Percentiles rank a stretch among this genome's conserved stretches.
Evolutionary conservation across 1,140 invertebrate species (phyloP).

Genomic region (Eciton burchellii): DNA sequence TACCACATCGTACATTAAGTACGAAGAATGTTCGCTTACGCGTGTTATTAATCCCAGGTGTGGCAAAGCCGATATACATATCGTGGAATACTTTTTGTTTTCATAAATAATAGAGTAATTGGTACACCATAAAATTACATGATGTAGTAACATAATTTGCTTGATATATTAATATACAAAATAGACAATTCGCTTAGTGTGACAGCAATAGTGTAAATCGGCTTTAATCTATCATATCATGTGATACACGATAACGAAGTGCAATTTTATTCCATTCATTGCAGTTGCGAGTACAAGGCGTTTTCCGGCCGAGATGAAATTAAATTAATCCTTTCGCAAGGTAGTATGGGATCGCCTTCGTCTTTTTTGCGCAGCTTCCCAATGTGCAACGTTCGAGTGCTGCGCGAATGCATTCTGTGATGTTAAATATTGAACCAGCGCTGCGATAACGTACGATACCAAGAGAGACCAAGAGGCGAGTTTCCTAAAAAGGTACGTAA

Average conservation of each 20-base stretch:
- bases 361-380: not conserved
- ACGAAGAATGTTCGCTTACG: conserved; percentile 16
- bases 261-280: not conserved
- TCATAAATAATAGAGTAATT: no score
- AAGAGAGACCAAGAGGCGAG: not conserved
- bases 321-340: not conserved
- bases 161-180: no score
- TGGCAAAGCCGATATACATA: not conserved
- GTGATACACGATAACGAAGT: not conserved
- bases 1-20: no score
- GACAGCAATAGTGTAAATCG: no score
- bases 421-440: conserved; percentile 11
- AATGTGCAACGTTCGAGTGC: not conserved
- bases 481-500: not conserved
- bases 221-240: not conserved
- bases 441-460: not conserved
- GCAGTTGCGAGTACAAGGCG: not conserved
- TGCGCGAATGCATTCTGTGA: not conserved
- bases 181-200: no score
- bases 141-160: no score
- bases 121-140: no score
- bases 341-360: not conserved
- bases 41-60: conserved; percentile 31
- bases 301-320: not conserved
- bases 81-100: no score